Evolutionary conservation across 2,113 vertebrate species (phyloP), one percentile per base, ranked within the genome.

Genomic region (Antechinus flavipes): DNA sequence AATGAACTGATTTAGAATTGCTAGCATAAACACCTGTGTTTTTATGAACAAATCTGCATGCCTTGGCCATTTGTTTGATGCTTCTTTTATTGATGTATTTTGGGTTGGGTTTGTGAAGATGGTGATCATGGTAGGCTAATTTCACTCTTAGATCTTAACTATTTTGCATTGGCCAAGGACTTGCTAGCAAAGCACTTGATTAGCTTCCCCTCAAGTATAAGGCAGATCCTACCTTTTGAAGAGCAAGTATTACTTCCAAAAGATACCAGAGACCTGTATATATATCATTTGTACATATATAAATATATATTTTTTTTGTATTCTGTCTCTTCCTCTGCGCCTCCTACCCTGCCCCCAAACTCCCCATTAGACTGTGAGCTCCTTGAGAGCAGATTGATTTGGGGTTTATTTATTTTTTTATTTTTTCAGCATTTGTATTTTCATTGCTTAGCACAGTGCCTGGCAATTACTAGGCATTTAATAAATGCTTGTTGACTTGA

Each of bases 401-500:
- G 50, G 50, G 10, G 50, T 52, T 52, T 52, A 52, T 52, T 52
- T 3, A 12, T 27, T 47, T 42, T 42, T 42, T 42, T 42, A 42
- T 42, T 30, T 68, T 68, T 35, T 68, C 35, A 19, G 19, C 68
- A 42, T 84, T 84, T 84, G 68, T 84, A 84, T 84, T 42, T 12
- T 19, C n/a, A 42, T 84, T 84, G 68, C 68, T 42, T 84, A 84
- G 68, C 16, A 22, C 68, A 84, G 68, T 84, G 68, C n/a, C 68
- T 84, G 68, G n/a, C n/a, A 84, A 23, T 84, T 84, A 84, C 68
- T 84, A 84, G 68, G 68, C 68, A 84, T 42, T 42, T 84, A 84
- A 84, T 84, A 84, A 84, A 84, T 84, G n/a, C 68, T 84, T 84
- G 68, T 84, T 84, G n/a, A 84, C n/a, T 84, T 84, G 68, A 84